Evolutionary conservation across 92 coral and sea anemone species (phyloP).

Genomic region (Epizoanthus stellaris): DNA sequence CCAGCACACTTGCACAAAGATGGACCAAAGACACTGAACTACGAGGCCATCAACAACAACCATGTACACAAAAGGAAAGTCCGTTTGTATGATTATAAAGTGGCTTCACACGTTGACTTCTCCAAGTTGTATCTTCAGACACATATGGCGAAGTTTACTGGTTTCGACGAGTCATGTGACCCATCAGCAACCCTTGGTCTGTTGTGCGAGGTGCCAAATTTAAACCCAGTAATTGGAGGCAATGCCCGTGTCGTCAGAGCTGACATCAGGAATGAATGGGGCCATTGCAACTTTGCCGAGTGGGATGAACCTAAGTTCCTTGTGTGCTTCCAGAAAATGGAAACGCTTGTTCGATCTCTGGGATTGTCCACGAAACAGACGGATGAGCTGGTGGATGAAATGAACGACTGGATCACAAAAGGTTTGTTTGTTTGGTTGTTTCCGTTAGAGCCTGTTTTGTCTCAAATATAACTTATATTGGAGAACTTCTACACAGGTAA

Average conservation of each 20-base stretch:
- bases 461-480: too few species aligned
- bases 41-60: slow-evolving; percentile 49
- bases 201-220: slow-evolving; percentile 34
- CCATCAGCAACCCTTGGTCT: slow-evolving; percentile 47
- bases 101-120: slow-evolving; percentile 43
- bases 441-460: too few species aligned
- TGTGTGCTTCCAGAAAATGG: too few species aligned
- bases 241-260: slow-evolving; percentile 32
- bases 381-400: too few species aligned
- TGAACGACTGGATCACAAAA: too few species aligned
- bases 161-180: slow-evolving; percentile 60
- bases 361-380: too few species aligned
- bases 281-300: too few species aligned
- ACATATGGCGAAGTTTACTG: slow-evolving; percentile 35
- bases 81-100: slow-evolving; percentile 37
- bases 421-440: neutral
- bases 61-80: slow-evolving; percentile 3
- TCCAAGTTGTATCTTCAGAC: too few species aligned
- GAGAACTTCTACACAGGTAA: too few species aligned
- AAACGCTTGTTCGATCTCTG: too few species aligned
- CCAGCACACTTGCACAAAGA: slow-evolving; percentile 24
- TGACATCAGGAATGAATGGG: slow-evolving; percentile 54
- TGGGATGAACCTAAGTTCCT: too few species aligned
- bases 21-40: slow-evolving; percentile 30
- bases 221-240: too few species aligned